A percentile compares a stretch with the other conserved stretches of the same genome.
Conservation (phyloP, 2,113 vertebrate species). For the human region DNA sequence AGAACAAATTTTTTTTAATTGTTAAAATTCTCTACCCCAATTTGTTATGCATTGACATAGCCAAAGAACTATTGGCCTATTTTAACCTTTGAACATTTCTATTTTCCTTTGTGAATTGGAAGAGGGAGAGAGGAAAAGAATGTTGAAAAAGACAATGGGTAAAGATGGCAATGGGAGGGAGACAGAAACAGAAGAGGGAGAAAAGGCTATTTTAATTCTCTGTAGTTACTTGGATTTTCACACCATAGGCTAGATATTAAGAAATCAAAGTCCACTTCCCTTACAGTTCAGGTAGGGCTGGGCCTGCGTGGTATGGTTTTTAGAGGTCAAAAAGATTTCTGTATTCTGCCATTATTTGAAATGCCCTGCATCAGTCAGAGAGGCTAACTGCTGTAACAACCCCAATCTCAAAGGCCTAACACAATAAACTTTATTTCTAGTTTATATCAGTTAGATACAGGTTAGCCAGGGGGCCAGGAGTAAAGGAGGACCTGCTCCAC, state of each 20-base stretch:
- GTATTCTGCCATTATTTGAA: neutral
- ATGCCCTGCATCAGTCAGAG: neutral
- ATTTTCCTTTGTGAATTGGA: conserved; percentile 42
- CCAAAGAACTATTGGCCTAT: conserved; percentile 10
- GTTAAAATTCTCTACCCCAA: conserved; percentile 35
- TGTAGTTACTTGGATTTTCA: neutral
- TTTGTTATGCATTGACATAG: conserved; percentile 47
- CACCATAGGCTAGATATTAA: neutral
- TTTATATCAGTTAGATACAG: neutral
- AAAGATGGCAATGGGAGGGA: neutral
- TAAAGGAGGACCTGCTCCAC: neutral
- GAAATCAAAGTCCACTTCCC: neutral
- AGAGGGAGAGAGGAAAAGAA: neutral
- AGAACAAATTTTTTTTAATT: conserved; percentile 20
- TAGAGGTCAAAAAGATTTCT: neutral
- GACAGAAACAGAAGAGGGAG: neutral
- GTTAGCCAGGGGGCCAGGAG: accelerated
- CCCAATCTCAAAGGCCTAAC: neutral
- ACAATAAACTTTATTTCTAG: neutral
- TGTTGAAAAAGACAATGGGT: neutral
- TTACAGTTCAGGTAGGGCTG: neutral
- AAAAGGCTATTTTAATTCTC: neutral
- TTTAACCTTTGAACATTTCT: conserved; percentile 53
- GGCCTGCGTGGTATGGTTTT: neutral
- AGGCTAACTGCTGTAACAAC: neutral